Evolutionary conservation across 2,888 invertebrate species (phyloP), one percentile per base, ranked within the genome.

Genomic region (Perizoma affinitatum): DNA sequence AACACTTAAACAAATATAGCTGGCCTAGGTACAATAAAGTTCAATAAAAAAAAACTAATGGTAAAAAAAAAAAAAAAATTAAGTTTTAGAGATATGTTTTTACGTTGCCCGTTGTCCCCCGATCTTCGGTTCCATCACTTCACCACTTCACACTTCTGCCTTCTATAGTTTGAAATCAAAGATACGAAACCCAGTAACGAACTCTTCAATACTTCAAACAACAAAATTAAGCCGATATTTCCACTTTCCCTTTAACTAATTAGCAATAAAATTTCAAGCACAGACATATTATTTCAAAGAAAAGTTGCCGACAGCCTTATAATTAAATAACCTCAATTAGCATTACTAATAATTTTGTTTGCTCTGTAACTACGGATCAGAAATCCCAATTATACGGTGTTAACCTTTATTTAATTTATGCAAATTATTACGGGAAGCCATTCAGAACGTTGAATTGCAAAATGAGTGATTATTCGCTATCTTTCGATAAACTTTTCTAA

Each of bases 331-430:
- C 57, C 62, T 62, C 71, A 72, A 86, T 88, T 86, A 85, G 74
- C 82, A 85, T 87, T 76, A 72, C 70, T 84, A 79, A 83, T 80
- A 63, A 83, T 82, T 82, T 77, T 78, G 69, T 84, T 82, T 80
- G 73, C 76, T 76, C 69, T 79, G 74, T 75, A 78, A 75, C 73
- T 79, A 76, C 70, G 65, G 76, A 79, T 80, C 75, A 68, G 70
- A 72, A 72, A 71, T 69, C 76, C 73, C 71, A 83, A 85, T 86
- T 82, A 86, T 79, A 83, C 74, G 64, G 73, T 76, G 76, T 79
- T 82, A 80, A 82, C 77, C 76, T 81, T 79, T 76, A 73, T 73
- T 69, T 85, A 85, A 88, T 85, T 82, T 83, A 88, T 87, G 87
- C 73, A 84, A 83, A 88, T 87, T 82, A 82, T 80, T 72, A 70